Evolutionary conservation across 64 coral and sea anemone genomes (phyloP).

Genomic region (Montipora capricornis): DNA sequence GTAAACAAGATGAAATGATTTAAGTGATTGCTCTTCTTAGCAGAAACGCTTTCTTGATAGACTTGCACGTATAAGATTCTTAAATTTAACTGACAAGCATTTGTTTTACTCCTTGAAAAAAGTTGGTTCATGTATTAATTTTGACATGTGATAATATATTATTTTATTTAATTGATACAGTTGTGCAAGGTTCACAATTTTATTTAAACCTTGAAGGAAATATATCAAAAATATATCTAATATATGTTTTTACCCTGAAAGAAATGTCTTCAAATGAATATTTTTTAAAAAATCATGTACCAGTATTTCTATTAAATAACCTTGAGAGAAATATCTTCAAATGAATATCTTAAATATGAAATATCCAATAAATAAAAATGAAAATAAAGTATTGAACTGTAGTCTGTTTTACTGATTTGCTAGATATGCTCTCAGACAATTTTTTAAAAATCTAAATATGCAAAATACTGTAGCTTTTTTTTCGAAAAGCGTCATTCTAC

Average conservation of each 20-base stretch:
- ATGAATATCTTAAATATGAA: too few species aligned
- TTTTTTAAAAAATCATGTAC: too few species aligned
- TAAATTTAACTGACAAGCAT: not conserved
- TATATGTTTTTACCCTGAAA: too few species aligned
- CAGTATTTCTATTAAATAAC: too few species aligned
- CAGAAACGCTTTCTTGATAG: not conserved
- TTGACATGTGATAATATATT: slow-evolving; percentile 11
- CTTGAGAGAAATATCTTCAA: too few species aligned
- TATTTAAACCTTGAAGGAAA: not conserved
- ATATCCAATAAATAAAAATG: too few species aligned
- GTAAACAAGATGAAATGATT: not conserved
- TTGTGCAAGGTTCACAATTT: not conserved
- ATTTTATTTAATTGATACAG: not conserved
- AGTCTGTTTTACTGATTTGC: not conserved
- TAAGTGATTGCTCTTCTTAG: not conserved
- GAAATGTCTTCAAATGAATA: too few species aligned
- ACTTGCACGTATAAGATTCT: not conserved
- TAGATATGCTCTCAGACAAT: not conserved
- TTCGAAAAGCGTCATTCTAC: not conserved
- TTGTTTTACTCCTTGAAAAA: slow-evolving; percentile 8
- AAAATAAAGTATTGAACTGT: not conserved
- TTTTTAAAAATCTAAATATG: not conserved
- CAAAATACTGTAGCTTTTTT: not conserved
- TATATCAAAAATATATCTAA: not conserved
- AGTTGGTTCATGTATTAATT: not conserved